These are phyloP conservation scores for Drosophila mimetica DNA, from an alignment of 2,888 invertebrate genomes.

Conservation along the genomic window DNA sequence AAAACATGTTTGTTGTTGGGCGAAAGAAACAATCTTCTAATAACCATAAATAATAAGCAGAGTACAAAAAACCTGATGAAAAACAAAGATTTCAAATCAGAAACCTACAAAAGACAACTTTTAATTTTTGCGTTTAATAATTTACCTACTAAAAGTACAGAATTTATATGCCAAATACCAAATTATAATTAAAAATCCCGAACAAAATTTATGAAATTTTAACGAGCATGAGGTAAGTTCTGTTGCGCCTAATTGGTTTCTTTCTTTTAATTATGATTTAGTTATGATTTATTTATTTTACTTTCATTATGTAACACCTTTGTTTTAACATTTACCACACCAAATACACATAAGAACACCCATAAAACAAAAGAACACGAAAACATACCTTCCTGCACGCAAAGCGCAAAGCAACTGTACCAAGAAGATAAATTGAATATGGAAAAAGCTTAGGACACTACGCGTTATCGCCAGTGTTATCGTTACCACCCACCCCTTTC, in stretches of 20 bases:
- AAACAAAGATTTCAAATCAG: slow-evolving; percentile 30
- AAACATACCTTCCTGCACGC: slow-evolving; percentile 30
- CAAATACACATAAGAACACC: slow-evolving; percentile 20
- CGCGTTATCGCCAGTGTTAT: slow-evolving; percentile 8
- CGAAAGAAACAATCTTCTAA: slow-evolving; percentile 20
- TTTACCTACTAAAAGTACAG: slow-evolving; percentile 51
- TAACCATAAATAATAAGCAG: slow-evolving; percentile 26
- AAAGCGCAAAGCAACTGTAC: slow-evolving; percentile 38
- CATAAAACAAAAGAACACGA: slow-evolving; percentile 17
- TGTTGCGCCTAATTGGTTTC: slow-evolving; percentile 80
- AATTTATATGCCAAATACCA: slow-evolving; percentile 56
- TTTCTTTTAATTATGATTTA: slow-evolving; percentile 49
- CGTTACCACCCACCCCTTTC: background rate
- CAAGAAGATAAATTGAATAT: slow-evolving; percentile 5
- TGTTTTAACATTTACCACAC: slow-evolving; percentile 36
- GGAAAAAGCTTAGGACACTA: slow-evolving; percentile 24
- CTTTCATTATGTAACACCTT: slow-evolving; percentile 51
- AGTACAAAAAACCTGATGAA: slow-evolving; percentile 43
- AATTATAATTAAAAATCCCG: slow-evolving; percentile 56
- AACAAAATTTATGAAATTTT: slow-evolving; percentile 59
- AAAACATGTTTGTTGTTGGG: slow-evolving; percentile 46
- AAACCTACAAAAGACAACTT: slow-evolving; percentile 59
- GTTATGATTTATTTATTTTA: slow-evolving; percentile 45
- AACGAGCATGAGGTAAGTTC: slow-evolving; percentile 83
- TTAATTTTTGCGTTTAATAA: slow-evolving; percentile 75